A percentile compares a stretch with the other conserved stretches of the same genome.
Evolutionary conservation across 2,113 vertebrate genomes (phyloP).

Genomic region (Vulpes ferrilata): DNA sequence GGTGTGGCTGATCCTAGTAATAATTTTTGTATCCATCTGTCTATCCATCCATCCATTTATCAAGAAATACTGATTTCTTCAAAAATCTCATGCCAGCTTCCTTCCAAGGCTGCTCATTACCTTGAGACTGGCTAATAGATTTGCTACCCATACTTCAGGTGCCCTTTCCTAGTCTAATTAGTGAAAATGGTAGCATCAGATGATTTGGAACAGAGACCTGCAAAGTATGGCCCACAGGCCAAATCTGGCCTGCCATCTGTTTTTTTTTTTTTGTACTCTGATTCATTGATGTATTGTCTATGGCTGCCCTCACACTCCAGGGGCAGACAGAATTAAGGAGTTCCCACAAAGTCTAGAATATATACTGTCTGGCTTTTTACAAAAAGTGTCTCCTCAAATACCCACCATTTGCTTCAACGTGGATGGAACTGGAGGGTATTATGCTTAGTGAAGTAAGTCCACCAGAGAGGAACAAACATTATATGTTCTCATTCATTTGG

Average conservation of each 20-base stretch:
- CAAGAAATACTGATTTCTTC: not conserved
- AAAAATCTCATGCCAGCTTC: not conserved
- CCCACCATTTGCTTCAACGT: no score
- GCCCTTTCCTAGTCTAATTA: not conserved
- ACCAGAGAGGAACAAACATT: no score
- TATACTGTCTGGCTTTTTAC: not conserved
- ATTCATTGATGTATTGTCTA: not conserved
- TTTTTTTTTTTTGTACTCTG: not conserved
- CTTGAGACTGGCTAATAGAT: not conserved
- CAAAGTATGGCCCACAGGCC: not conserved
- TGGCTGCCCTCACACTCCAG: not conserved
- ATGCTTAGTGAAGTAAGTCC: no score
- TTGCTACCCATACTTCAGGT: not conserved
- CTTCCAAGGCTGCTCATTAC: not conserved
- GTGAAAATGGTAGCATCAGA: not conserved
- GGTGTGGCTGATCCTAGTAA: not conserved
- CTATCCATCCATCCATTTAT: not conserved
- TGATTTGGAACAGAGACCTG: not conserved
- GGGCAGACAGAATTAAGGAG: not conserved
- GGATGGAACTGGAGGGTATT: no score
- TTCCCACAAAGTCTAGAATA: not conserved
- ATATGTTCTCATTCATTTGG: no score
- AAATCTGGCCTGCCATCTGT: not conserved
- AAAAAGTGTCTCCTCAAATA: not conserved
- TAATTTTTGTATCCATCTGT: not conserved